Evolutionary conservation across 2,888 invertebrate genomes (phyloP), one percentile per base, ranked within the genome.

Genomic region (Drosophila mettleri): DNA sequence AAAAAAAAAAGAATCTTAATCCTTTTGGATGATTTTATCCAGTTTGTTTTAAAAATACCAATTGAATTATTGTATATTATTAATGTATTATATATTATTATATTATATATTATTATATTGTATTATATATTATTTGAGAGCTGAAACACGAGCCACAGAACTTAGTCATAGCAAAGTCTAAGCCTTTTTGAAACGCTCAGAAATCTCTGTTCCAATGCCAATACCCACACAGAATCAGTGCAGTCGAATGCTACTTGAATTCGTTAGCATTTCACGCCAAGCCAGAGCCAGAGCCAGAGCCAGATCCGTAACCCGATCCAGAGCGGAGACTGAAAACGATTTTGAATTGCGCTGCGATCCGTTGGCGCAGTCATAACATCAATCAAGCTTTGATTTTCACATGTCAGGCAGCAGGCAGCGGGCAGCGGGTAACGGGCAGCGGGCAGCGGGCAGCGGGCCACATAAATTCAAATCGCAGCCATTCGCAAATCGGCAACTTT

Each of bases 311-410:
- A 16, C 9, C 20, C 20, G 20, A 14, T 46, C 8, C 29, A 22
- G 20, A 3, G 1, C 16, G 16, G 31, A 12, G 6, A 22, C 24
- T 18, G 20, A 20, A 18, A 33, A 22, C 22, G 33, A 49, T 31
- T 31, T 31, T 20, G 20, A 48, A 31, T 43, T 5, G 49, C 33
- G 49, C n/a, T 16, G 43, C 43, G 27, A 45, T 69, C 65, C 75
- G 79, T 69, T 65, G 73, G 63, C 49, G 62, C 62, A 67, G 80
- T 83, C 81, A 86, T 81, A 74, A 88, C 89, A 85, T 89, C 89
- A 87, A 85, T 85, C 85, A 85, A 82, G 88, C 72, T 78, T 83
- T 88, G 87, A 84, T 87, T 86, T 87, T 87, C 88, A 79, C 88
- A 89, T 85, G 88, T 87, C 85, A 85, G 75, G 66, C 82, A 20